These are phyloP conservation scores for Sinocyclocheilus grahami DNA, from an alignment of 2,113 vertebrate species.

Conservation along the genomic window DNA sequence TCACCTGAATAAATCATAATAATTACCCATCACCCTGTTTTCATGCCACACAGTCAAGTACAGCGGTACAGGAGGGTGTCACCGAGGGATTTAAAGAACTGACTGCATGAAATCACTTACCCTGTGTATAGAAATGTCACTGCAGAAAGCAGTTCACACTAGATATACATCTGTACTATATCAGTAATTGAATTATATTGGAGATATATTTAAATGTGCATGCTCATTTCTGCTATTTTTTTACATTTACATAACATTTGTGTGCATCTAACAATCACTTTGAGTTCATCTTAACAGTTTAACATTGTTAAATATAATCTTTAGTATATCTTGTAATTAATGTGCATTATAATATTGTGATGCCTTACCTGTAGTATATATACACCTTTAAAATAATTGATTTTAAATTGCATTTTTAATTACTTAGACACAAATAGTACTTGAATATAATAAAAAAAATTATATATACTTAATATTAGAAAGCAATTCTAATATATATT, in stretches of 20 bases:
- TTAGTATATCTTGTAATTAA: neutral
- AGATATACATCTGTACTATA: neutral
- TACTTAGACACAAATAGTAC: neutral
- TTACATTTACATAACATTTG: neutral
- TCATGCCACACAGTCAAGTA: neutral
- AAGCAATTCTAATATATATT: no score
- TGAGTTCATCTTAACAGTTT: no score
- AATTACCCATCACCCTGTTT: conserved; percentile 35
- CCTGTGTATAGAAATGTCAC: neutral
- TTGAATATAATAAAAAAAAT: neutral
- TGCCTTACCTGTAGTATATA: neutral
- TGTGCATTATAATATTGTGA: neutral
- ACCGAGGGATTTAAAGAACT: neutral
- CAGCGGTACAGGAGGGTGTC: conserved; percentile 8
- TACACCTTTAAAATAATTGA: no score
- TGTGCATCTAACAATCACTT: neutral
- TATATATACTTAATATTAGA: no score
- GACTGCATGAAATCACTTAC: neutral
- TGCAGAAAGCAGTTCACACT: neutral
- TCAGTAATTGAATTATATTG: neutral
- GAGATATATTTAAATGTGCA: neutral
- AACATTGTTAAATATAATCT: no score
- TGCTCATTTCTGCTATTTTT: neutral
- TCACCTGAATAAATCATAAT: conserved; percentile 58
- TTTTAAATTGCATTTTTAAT: neutral